Percentiles rank a stretch among this genome's conserved stretches.
phyloP scores from a whole-genome alignment of 2,113 vertebrate genomes.

The Halichoeres trimaculatus region DNA sequence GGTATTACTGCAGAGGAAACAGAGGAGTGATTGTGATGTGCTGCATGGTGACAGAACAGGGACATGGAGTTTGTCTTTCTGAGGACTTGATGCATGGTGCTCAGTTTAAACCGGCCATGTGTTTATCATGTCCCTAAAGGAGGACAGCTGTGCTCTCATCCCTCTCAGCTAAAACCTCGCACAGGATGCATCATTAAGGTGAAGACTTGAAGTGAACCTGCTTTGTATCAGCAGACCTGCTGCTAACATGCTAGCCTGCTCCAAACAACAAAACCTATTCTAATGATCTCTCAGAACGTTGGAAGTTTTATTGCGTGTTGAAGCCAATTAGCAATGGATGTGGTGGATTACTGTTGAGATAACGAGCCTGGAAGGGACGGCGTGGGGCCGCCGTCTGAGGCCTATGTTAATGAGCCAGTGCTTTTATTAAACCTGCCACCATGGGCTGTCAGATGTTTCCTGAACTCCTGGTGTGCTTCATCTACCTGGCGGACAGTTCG shows the following conservation, averaged over 20 bases:
- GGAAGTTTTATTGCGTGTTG: slow-evolving; percentile 52
- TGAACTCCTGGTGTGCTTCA: slow-evolving; percentile 61
- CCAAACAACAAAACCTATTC: slow-evolving; percentile 45
- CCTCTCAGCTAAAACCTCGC: background rate
- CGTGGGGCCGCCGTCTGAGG: slow-evolving; percentile 47
- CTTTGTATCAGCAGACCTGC: slow-evolving; percentile 25
- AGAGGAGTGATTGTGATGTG: background rate
- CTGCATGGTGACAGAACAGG: background rate
- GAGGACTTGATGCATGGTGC: background rate
- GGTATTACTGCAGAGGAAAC: background rate
- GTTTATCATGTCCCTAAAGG: slow-evolving; percentile 11
- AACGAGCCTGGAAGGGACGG: slow-evolving; percentile 64
- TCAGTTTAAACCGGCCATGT: background rate
- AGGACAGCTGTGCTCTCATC: background rate
- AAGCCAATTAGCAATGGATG: slow-evolving; percentile 65
- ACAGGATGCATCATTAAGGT: slow-evolving; percentile 20
- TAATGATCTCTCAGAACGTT: slow-evolving; percentile 60
- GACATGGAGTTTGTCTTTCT: background rate
- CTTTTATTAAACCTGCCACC: slow-evolving; percentile 74
- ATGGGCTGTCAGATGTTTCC: slow-evolving; percentile 61
- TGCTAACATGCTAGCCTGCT: slow-evolving; percentile 33
- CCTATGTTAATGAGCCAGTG: slow-evolving; percentile 73
- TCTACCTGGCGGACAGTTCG: slow-evolving; percentile 69
- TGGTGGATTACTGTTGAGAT: slow-evolving; percentile 60
- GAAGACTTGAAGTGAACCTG: slow-evolving; percentile 30